phyloP scores from a whole-genome alignment of 2,888 invertebrate genomes.

The Halictus quadricinctus region DNA sequence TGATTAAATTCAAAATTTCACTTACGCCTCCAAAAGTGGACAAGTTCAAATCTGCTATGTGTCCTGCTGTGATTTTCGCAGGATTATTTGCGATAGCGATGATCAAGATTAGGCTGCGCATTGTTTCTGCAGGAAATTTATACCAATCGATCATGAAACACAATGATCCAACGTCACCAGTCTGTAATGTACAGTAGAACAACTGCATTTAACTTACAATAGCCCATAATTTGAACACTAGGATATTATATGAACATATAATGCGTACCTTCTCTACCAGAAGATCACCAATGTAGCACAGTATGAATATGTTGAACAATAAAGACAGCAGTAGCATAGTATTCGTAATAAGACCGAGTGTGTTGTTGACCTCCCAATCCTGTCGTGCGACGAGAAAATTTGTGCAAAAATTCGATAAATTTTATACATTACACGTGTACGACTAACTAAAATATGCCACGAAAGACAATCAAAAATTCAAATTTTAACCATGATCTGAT shows the following conservation, averaged over 20 bases:
- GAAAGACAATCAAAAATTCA: neutral
- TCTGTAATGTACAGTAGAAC: slow-evolving; percentile 33
- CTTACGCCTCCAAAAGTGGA: slow-evolving; percentile 67
- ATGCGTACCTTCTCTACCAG: slow-evolving; percentile 61
- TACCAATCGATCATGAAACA: slow-evolving; percentile 71
- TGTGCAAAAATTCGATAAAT: too few relatives aligned
- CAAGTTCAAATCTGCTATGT: slow-evolving; percentile 70
- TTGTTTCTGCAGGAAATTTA: slow-evolving; percentile 55
- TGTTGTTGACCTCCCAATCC: slow-evolving; percentile 57
- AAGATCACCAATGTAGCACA: slow-evolving; percentile 65
- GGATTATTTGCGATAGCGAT: slow-evolving; percentile 71
- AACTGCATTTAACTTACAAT: too few relatives aligned
- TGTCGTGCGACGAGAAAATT: slow-evolving; percentile 4
- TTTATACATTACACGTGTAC: too few relatives aligned
- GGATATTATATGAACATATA: too few relatives aligned
- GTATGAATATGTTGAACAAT: slow-evolving; percentile 63
- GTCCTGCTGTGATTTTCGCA: slow-evolving; percentile 72
- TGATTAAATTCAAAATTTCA: neutral
- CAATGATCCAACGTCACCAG: slow-evolving; percentile 52
- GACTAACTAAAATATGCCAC: neutral
- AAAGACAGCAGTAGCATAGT: slow-evolving; percentile 54
- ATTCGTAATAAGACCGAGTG: slow-evolving; percentile 47
- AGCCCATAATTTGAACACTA: too few relatives aligned
- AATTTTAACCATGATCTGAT: neutral
- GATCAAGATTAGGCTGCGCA: slow-evolving; percentile 67